phyloP scores from a whole-genome alignment of 2,113 vertebrate species.

The Podarcis cretensis region DNA sequence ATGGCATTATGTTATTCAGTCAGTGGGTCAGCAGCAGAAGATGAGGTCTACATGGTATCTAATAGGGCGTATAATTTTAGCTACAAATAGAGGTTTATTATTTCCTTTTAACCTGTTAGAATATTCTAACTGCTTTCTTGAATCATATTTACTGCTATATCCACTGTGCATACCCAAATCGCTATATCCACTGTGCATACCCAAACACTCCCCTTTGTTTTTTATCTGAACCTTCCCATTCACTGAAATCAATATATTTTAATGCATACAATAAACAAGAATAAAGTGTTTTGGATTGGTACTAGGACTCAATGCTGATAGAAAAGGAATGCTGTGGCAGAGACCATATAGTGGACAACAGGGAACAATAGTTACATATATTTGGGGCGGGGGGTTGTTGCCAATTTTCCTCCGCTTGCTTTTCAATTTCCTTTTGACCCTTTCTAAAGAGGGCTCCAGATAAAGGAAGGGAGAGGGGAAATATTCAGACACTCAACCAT shows the following conservation, averaged over 20 bases:
- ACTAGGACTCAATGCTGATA: slow-evolving; percentile 27
- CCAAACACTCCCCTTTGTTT: slow-evolving; percentile 41
- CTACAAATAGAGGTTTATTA: slow-evolving; percentile 1
- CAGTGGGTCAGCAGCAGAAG: neutral
- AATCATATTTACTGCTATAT: slow-evolving; percentile 11
- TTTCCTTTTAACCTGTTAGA: neutral
- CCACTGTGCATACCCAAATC: neutral
- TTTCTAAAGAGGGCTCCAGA: neutral
- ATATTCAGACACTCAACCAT: neutral
- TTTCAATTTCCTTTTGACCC: neutral
- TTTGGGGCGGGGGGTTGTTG: neutral
- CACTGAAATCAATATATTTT: slow-evolving; percentile 58
- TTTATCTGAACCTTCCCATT: slow-evolving; percentile 61
- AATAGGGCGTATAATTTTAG: fast-evolving
- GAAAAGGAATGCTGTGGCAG: neutral
- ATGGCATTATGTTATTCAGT: neutral
- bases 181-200: too few species aligned
- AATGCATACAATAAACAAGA: slow-evolving; percentile 66
- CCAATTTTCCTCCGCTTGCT: neutral
- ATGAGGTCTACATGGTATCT: slow-evolving; percentile 5
- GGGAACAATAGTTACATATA: neutral
- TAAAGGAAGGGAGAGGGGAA: neutral
- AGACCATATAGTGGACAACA: neutral
- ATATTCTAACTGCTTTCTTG: slow-evolving; percentile 11
- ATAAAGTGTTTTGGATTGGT: slow-evolving; percentile 44